These are phyloP conservation scores for Cheilosia scutellata DNA, from an alignment of 2,888 invertebrate genomes.

Conservation along the genomic window DNA sequence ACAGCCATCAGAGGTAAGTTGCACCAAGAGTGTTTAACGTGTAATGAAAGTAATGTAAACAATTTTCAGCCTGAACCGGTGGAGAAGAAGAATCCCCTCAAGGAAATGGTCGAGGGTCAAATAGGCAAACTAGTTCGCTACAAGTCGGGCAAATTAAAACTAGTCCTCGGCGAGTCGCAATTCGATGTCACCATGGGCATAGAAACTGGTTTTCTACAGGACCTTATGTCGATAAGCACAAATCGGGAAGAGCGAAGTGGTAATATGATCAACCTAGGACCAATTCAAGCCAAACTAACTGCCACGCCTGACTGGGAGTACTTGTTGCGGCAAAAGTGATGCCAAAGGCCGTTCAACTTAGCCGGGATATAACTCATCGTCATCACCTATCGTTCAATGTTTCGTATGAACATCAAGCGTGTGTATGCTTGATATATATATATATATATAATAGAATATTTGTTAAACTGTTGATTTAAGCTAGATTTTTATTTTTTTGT, in stretches of 20 bases:
- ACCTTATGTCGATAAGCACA: slow-evolving; percentile 85
- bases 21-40: slow-evolving; percentile 27
- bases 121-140: slow-evolving; percentile 86
- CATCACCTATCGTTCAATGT: slow-evolving; percentile 62
- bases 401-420: slow-evolving; percentile 33
- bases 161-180: slow-evolving; percentile 85
- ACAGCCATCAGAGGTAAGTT: slow-evolving; percentile 45
- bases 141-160: slow-evolving; percentile 86
- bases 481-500: slow-evolving; percentile 57
- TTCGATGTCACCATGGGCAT: slow-evolving; percentile 87
- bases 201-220: slow-evolving; percentile 86
- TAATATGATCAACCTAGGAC: slow-evolving; percentile 86
- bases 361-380: slow-evolving; percentile 60
- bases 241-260: slow-evolving; percentile 86
- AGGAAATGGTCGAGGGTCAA: slow-evolving; percentile 86
- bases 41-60: neutral
- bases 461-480: slow-evolving; percentile 75
- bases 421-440: slow-evolving; percentile 19
- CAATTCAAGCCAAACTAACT: slow-evolving; percentile 86
- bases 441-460: slow-evolving; percentile 58
- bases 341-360: neutral
- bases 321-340: slow-evolving; percentile 79
- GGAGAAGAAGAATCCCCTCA: slow-evolving; percentile 82
- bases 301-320: slow-evolving; percentile 86
- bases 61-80: slow-evolving; percentile 79